Percentiles rank a stretch among this genome's conserved stretches.
Conservation (phyloP, 1,140 invertebrate species). For the Drosophila mojavensis region DNA sequence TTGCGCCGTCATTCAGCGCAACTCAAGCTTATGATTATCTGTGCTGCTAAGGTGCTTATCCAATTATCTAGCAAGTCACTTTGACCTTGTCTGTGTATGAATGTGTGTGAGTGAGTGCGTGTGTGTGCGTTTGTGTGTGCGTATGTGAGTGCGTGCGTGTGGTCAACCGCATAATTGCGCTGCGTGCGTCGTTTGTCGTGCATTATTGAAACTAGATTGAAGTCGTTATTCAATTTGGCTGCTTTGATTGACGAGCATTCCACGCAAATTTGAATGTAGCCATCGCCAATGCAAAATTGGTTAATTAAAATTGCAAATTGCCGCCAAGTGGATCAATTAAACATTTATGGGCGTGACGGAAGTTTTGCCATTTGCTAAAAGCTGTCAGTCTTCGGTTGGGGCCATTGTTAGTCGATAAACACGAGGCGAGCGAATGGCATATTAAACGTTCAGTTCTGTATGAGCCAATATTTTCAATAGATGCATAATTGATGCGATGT, state of each 20-base stretch:
- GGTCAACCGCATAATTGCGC: conserved; percentile 60
- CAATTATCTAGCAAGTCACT: neutral
- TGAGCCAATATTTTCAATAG: conserved; percentile 25
- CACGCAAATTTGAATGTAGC: conserved; percentile 24
- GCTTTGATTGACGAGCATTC: conserved; percentile 11
- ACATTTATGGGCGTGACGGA: conserved; percentile 36
- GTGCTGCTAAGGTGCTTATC: neutral
- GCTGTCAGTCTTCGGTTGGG: conserved; percentile 40
- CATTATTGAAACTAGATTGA: conserved; percentile 49
- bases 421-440: conserved; percentile 22
- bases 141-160: conserved; percentile 24
- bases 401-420: neutral
- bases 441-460: conserved; percentile 39
- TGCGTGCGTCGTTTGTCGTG: conserved; percentile 29
- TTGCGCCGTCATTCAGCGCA: too few relatives aligned
- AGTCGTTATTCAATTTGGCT: conserved; percentile 28
- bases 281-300: conserved; percentile 30
- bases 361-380: conserved; percentile 27
- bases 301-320: conserved; percentile 47
- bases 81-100: neutral
- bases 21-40: conserved; percentile 1
- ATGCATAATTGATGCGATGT: conserved; percentile 37
- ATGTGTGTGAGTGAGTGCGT: neutral
- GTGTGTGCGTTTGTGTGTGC: neutral
- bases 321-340: conserved; percentile 26